Base-by-base conservation (phyloP, 2,113 vertebrate species). In the Acrocephalus arundinaceus region DNA sequence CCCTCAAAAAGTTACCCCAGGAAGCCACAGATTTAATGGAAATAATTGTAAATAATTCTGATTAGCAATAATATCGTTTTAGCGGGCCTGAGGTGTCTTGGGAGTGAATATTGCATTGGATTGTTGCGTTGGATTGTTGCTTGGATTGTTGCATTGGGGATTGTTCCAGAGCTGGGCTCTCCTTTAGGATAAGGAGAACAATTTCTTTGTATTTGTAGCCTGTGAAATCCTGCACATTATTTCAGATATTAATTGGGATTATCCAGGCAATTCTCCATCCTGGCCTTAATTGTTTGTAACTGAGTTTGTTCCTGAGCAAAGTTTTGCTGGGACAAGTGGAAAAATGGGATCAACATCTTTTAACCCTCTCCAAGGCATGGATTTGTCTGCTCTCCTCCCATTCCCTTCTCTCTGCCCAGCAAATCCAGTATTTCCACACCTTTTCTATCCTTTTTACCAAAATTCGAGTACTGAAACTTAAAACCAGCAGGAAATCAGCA, bases 21-120 rank as follows among this genome's bases (percentile, higher is more conserved):
- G 66, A 94, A 49, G 14, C 8, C 37, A 54, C 48, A 35, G 13
- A 6, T 7, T 35, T 1, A 13, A 10, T 4, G 8, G 1, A 27
- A 39, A n/a, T 72, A 43, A 35, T 23, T 46, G 17, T 11, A 70
- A 90, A 20, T 62, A 72, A 24, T 31, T 16, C 17, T 41, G 10
- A 33, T 83, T 66, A 70, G 11, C 8, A 20, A 10, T 3, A 52
- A 39, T 17, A 24, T 17, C 0, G 1, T 15, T 58, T n/a, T 31
- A 54, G 20, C 6, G 7, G 16, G 18, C 8, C 65, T 8, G 46
- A 24, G 3, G 35, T 19, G 8, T 9, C 14, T 46, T 16, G 23
- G 22, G 41, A 41, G 16, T 0, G 3, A 92, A 22, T n/a, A 51
- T 31, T 49, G 11, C 7, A 1, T 0, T 39, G 37, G 9, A 39